Percentiles rank a stretch among this genome's conserved stretches.
phyloP scores from a whole-genome alignment of 2,797 vertebrate genomes.

The Halcyon chelicuti region DNA sequence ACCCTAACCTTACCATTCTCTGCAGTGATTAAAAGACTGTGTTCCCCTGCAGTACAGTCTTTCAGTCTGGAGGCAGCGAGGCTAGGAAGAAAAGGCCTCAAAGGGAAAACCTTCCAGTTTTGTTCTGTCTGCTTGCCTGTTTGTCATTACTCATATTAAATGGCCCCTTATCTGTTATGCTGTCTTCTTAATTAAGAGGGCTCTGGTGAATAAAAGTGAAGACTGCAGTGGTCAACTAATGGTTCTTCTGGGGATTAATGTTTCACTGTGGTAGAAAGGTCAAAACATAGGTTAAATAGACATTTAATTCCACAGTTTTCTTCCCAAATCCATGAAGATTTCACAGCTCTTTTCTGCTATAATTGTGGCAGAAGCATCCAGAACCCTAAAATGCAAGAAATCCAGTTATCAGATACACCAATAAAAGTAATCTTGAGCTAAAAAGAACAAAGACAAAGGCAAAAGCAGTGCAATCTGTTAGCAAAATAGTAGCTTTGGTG shows the following conservation, averaged over 20 bases:
- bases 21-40: not conserved
- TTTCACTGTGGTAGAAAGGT: not conserved
- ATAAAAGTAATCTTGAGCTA: not conserved
- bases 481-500: not conserved
- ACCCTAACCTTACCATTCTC: not conserved
- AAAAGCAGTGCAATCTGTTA: not conserved
- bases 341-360: not conserved
- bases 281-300: not conserved
- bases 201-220: not conserved
- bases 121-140: not conserved
- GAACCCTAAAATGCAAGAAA: not conserved
- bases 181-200: constrained; percentile 18
- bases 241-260: not conserved
- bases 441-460: not conserved
- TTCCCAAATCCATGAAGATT: not conserved
- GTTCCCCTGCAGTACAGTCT: not conserved
- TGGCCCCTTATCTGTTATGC: not conserved
- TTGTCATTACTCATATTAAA: not conserved
- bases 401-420: not conserved
- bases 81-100: not conserved
- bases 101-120: not conserved
- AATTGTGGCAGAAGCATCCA: not conserved
- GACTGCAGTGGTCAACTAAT: not conserved
- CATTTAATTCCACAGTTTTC: not conserved
- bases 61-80: not conserved